Evolutionary conservation across 2,113 vertebrate species (phyloP).

Genomic region (Lampris megalopsis): DNA sequence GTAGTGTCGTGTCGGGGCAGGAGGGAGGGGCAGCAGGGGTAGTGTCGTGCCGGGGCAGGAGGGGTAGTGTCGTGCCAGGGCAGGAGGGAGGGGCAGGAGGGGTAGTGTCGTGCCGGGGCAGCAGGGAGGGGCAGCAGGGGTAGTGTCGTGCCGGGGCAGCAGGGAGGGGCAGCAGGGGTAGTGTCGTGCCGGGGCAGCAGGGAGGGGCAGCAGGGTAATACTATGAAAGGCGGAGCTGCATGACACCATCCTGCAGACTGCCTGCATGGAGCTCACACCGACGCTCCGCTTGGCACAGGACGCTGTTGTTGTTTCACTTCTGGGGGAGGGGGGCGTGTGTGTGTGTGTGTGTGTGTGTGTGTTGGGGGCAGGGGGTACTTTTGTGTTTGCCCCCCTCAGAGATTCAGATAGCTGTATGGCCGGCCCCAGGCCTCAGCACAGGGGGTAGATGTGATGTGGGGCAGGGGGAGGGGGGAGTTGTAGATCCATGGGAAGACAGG

Average conservation of each 20-base stretch:
- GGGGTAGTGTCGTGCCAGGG: constrained; percentile 15
- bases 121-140: no score
- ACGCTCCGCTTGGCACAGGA: constrained; percentile 74
- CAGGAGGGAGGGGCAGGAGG: constrained; percentile 76
- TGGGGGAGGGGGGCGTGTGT: constrained; percentile 47
- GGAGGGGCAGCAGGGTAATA: no score
- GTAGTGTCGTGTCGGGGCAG: no score
- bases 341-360: constrained; percentile 56
- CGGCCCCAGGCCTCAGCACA: constrained; percentile 74
- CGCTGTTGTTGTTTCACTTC: constrained; percentile 70
- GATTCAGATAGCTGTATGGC: constrained; percentile 75
- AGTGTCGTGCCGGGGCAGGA: constrained; percentile 4
- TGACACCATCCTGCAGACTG: constrained; percentile 7
- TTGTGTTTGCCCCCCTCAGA: constrained; percentile 75
- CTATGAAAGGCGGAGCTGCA: no score
- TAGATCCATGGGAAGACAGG: constrained; percentile 50
- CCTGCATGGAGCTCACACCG: constrained; percentile 80
- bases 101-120: background rate
- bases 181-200: no score
- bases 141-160: no score
- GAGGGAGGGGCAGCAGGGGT: no score
- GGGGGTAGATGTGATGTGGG: constrained; percentile 74
- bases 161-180: no score
- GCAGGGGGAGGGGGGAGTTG: constrained; percentile 37
- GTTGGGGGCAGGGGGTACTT: constrained; percentile 71